phyloP scores from a whole-genome alignment of 2,888 invertebrate genomes.

The Apoda limacodes region DNA sequence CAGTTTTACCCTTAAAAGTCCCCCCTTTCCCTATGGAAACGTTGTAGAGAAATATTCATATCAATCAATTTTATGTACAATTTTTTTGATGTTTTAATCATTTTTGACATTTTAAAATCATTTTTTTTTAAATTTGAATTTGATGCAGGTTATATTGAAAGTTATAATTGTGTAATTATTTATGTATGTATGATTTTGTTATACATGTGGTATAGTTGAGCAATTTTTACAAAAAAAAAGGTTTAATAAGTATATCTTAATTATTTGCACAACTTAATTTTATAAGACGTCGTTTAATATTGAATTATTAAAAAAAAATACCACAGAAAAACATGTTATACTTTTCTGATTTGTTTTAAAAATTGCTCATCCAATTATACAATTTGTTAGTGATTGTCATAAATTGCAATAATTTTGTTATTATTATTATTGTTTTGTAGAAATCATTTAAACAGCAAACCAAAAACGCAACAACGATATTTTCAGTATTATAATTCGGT shows the following conservation, averaged over 20 bases:
- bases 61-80: slow-evolving; percentile 30
- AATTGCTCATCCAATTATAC: slow-evolving; percentile 14
- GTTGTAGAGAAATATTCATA: slow-evolving; percentile 18
- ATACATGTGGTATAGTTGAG: too few relatives aligned
- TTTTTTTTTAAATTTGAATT: slow-evolving; percentile 27
- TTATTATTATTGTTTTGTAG: slow-evolving; percentile 14
- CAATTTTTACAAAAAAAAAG: too few relatives aligned
- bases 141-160: slow-evolving; percentile 4
- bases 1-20: too few relatives aligned
- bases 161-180: slow-evolving; percentile 9
- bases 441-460: slow-evolving; percentile 22
- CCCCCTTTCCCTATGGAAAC: too few relatives aligned
- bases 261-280: too few relatives aligned
- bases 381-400: slow-evolving; percentile 17
- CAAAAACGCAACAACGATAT: slow-evolving; percentile 28
- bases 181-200: too few relatives aligned
- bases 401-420: slow-evolving; percentile 16
- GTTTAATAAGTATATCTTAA: too few relatives aligned
- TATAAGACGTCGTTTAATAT: too few relatives aligned
- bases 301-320: slow-evolving; percentile 3
- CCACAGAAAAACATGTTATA: slow-evolving; percentile 7
- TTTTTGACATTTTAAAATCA: slow-evolving; percentile 21
- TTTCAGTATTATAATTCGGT: slow-evolving; percentile 47
- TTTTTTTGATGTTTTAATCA: slow-evolving; percentile 26
- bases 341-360: slow-evolving; percentile 13